Evolutionary conservation across 2,113 vertebrate genomes (phyloP), one percentile per base, ranked within the genome.

Genomic region (Baryphthengus martii): DNA sequence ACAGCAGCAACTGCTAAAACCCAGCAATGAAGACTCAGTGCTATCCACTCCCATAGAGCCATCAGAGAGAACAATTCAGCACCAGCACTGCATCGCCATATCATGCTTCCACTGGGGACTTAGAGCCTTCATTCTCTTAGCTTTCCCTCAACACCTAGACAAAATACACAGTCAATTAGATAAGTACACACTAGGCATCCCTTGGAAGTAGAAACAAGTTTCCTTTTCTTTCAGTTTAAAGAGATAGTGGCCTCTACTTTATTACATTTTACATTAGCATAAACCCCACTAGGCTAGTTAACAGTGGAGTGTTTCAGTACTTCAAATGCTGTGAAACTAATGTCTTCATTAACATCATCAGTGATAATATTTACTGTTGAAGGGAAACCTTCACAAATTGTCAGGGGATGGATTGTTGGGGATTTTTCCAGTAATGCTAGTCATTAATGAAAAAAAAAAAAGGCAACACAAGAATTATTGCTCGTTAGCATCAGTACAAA

Each of bases 21-120:
- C 99, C 99, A 99, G 99, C 99, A 99, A 98, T 99, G 99, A 97
- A 99, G 98, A 99, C 99, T 98, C 98, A 99, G 98, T 96, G 98
- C 98, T 98, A 99, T 97, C 97, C 99, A 98, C 97, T 99, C 98
- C 99, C 99, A 99, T 99, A 98, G 98, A 99, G 99, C 99, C 99
- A 99, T 99, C 98, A 99, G 99, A 99, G 98, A 98, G 98, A 98
- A 92, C 98, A 98, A 98, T 99, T 99, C 98, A 98, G 98, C 98
- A 98, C 97, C 98, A 97, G 97, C 98, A 98, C 97, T 98, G 98
- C 98, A 97, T 97, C 97, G 97, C 98, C 98, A 98, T 98, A 98
- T 98, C 98, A 98, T 98, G 98, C 98, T 99, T 99, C 99, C 98
- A 96, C 98, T 98, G 98, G 97, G 98, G 97, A 97, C 73, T 96